Evolutionary conservation across 2,888 invertebrate species (phyloP).

Genomic region (Agrotis exclamationis): DNA sequence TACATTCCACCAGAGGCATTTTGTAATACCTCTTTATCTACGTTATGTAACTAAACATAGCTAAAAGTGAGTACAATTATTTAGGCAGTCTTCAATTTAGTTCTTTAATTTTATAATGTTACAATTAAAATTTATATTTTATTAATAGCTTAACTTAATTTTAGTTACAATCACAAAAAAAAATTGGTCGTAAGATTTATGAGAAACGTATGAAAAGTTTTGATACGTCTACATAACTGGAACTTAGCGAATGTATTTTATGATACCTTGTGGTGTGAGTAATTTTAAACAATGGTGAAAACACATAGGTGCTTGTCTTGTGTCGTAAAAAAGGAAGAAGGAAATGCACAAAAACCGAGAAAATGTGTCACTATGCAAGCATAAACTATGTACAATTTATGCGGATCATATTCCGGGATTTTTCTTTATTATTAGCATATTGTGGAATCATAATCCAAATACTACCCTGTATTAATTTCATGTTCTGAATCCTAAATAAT

Average conservation of each 20-base stretch:
- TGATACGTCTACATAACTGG: background rate
- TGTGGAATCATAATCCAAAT: background rate
- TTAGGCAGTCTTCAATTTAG: too few species aligned
- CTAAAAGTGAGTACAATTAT: too few species aligned
- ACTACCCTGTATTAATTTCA: background rate
- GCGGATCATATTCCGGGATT: too few species aligned
- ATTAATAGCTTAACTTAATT: background rate
- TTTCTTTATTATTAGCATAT: too few species aligned
- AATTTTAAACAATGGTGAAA: constrained; percentile 20
- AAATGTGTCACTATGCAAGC: background rate
- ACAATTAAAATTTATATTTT: background rate
- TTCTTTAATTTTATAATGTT: too few species aligned
- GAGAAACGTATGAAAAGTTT: too few species aligned
- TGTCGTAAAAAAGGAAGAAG: constrained; percentile 7
- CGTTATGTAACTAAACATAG: background rate
- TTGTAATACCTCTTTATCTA: background rate
- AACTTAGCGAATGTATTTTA: background rate
- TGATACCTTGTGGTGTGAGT: background rate
- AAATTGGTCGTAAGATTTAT: too few species aligned
- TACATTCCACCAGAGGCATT: background rate
- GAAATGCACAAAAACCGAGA: constrained; percentile 25
- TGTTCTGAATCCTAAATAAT: too few species aligned
- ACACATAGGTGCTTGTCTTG: background rate
- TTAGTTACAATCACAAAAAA: background rate
- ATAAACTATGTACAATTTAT: too few species aligned